Percentiles rank a stretch among this genome's conserved stretches.
These are phyloP conservation scores for Eumerus sabulonum DNA, from an alignment of 2,888 invertebrate species.

Conservation along the genomic window DNA sequence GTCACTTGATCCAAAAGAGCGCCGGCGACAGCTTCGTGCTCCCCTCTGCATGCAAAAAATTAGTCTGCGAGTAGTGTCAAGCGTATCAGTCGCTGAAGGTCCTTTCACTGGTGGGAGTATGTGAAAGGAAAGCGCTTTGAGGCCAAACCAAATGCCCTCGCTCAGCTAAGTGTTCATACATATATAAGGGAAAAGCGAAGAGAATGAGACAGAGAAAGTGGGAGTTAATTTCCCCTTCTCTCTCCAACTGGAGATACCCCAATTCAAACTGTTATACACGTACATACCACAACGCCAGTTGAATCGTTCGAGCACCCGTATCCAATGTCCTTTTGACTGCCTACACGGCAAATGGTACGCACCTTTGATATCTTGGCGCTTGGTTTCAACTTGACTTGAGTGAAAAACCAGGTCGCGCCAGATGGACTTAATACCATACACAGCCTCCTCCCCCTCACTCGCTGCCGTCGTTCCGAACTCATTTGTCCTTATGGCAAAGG, in stretches of 20 bases:
- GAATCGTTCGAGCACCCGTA: not conserved
- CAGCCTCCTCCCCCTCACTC: not conserved
- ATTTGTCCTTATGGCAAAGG: no score
- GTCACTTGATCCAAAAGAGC: slow-evolving; percentile 59
- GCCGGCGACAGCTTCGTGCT: not conserved
- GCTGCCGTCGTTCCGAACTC: no score
- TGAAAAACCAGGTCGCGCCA: slow-evolving; percentile 57
- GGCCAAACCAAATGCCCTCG: slow-evolving; percentile 1
- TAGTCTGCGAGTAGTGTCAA: slow-evolving; percentile 35
- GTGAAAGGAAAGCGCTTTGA: not conserved
- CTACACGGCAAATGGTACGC: not conserved
- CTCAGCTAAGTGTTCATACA: no score
- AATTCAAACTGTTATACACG: slow-evolving; percentile 59
- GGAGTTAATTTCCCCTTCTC: slow-evolving; percentile 20
- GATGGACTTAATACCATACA: slow-evolving; percentile 18
- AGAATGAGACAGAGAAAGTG: not conserved
- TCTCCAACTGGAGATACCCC: slow-evolving; percentile 43
- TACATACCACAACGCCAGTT: no score
- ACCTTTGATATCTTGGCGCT: no score
- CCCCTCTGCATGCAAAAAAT: slow-evolving; percentile 22
- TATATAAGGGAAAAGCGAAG: not conserved
- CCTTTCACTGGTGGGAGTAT: no score
- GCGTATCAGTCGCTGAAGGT: not conserved
- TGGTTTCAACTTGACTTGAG: not conserved
- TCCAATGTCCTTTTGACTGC: slow-evolving; percentile 24